phyloP scores from a whole-genome alignment of 2,797 vertebrate genomes.

The Potorous gilbertii region DNA sequence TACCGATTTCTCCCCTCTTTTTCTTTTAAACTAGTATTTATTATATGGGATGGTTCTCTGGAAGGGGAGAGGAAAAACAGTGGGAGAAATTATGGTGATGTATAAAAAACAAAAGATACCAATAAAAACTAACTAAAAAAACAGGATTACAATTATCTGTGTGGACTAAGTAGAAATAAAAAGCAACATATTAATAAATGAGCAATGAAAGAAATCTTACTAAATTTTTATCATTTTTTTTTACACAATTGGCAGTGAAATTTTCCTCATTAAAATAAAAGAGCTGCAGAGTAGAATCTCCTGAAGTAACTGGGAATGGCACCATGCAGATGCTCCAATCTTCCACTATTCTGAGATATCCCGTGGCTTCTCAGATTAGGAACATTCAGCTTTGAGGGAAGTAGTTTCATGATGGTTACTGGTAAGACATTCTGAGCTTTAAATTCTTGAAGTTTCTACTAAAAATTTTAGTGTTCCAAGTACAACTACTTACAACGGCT shows the following conservation, averaged over 20 bases:
- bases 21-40: too few species aligned
- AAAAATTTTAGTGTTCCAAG: slow-evolving; percentile 16
- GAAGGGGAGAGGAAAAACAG: too few species aligned
- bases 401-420: neutral
- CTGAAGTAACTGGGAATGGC: slow-evolving; percentile 28
- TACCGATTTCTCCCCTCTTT: too few species aligned
- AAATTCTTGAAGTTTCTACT: slow-evolving; percentile 40
- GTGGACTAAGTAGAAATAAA: too few species aligned
- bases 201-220: slow-evolving; percentile 23
- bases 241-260: slow-evolving; percentile 21
- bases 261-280: slow-evolving; percentile 41
- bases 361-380: slow-evolving; percentile 26
- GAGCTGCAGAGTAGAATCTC: slow-evolving; percentile 9
- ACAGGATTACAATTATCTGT: too few species aligned
- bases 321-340: neutral
- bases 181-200: neutral
- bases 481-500: slow-evolving; percentile 93
- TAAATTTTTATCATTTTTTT: slow-evolving; percentile 38
- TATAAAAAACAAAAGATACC: too few species aligned
- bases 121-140: too few species aligned
- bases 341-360: slow-evolving; percentile 16
- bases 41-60: too few species aligned
- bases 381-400: neutral
- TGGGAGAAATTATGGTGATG: too few species aligned
- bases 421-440: slow-evolving; percentile 2